These are phyloP conservation scores for Meghimatium bilineatum DNA, from an alignment of 2,888 invertebrate species.

Conservation along the genomic window DNA sequence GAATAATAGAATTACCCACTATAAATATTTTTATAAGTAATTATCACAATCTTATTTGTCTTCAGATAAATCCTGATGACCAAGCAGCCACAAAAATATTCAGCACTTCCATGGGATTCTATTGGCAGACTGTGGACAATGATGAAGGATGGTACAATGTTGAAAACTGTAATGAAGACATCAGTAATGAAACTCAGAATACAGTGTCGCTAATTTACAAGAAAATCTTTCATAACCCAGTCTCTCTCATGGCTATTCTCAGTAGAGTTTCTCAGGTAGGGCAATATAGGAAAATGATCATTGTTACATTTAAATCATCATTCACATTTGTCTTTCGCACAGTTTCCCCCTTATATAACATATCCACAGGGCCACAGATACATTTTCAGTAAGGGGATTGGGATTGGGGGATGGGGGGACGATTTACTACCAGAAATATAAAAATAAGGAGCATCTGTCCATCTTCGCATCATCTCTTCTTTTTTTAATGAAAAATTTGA, in stretches of 20 bases:
- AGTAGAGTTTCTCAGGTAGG: slow-evolving; percentile 58
- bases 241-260: slow-evolving; percentile 70
- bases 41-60: not conserved
- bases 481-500: no score
- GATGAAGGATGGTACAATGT: slow-evolving; percentile 64
- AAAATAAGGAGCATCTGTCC: no score
- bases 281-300: not conserved
- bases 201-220: slow-evolving; percentile 72
- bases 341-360: no score
- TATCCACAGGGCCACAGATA: no score
- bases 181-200: slow-evolving; percentile 68
- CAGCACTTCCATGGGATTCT: slow-evolving; percentile 68
- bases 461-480: no score
- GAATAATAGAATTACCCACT: no score
- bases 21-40: no score
- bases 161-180: slow-evolving; percentile 56
- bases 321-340: no score
- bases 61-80: slow-evolving; percentile 66
- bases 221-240: slow-evolving; percentile 68
- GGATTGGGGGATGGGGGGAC: no score
- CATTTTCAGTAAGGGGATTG: no score
- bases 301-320: no score
- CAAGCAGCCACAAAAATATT: slow-evolving; percentile 68
- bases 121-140: slow-evolving; percentile 74
- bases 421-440: no score